Evolutionary conservation across 2,888 invertebrate genomes (phyloP).

Genomic region (Cosmopolites sordidus): DNA sequence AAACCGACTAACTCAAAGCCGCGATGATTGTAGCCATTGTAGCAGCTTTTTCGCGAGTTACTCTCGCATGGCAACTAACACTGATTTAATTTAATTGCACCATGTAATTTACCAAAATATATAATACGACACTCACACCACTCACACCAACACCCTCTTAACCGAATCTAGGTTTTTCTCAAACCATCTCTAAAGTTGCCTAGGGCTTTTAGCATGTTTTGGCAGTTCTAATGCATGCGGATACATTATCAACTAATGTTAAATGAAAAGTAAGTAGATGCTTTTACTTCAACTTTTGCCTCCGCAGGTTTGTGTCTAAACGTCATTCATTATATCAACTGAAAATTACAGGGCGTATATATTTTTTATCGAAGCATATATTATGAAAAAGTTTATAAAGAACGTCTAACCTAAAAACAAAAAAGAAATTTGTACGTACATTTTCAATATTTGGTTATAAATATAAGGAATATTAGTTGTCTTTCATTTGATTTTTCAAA

Average conservation of each 20-base stretch:
- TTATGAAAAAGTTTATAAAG: too few relatives aligned
- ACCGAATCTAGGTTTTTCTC: conserved; percentile 43
- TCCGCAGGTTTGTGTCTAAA: neutral
- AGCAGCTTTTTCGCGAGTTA: conserved; percentile 39
- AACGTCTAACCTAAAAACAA: too few relatives aligned
- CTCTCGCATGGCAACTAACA: conserved; percentile 46
- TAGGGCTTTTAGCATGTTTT: conserved; percentile 42
- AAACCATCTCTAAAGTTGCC: conserved; percentile 59
- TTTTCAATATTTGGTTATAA: too few relatives aligned
- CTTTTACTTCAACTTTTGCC: neutral
- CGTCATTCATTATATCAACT: too few relatives aligned
- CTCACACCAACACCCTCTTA: conserved; percentile 29
- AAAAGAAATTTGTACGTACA: too few relatives aligned
- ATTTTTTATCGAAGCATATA: too few relatives aligned
- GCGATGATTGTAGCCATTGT: conserved; percentile 32
- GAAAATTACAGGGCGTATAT: too few relatives aligned
- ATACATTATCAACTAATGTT: neutral
- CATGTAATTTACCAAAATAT: conserved; percentile 32
- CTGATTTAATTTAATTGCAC: conserved; percentile 32
- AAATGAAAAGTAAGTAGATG: neutral
- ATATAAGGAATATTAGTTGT: too few relatives aligned
- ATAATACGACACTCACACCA: conserved; percentile 32
- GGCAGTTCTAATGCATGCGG: conserved; percentile 9
- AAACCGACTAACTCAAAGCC: conserved; percentile 28
- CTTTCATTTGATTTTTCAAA: too few relatives aligned